Evolutionary conservation across 1,140 invertebrate genomes (phyloP).

Genomic region (Bacillus rossius): DNA sequence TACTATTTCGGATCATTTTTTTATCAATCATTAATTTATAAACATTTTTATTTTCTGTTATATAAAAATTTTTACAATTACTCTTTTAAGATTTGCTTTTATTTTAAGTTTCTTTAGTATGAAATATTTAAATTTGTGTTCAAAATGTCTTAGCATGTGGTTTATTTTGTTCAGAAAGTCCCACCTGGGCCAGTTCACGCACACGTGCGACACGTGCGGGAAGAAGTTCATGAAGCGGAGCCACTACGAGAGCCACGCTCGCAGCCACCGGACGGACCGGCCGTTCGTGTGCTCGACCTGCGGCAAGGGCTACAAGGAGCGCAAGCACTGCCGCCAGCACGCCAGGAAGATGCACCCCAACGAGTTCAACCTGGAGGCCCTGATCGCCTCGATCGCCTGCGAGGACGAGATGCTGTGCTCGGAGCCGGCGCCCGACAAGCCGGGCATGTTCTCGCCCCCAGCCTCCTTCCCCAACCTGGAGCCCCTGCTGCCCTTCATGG

Average conservation of each 20-base stretch:
- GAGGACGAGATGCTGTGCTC: constrained; percentile 8
- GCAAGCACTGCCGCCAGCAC: constrained; percentile 7
- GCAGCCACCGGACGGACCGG: constrained; percentile 6
- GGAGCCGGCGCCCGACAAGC: background rate
- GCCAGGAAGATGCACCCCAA: constrained; percentile 9
- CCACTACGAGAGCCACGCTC: constrained; percentile 12
- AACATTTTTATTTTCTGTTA: no score
- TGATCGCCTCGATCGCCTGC: constrained; percentile 13
- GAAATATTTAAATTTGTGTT: no score
- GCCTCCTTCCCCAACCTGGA: constrained; percentile 2
- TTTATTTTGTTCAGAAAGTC: no score
- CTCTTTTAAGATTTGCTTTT: no score
- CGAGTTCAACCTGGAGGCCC: constrained; percentile 7
- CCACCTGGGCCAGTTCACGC: no score
- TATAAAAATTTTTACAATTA: no score
- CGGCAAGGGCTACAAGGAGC: constrained; percentile 13
- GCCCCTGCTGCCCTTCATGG: constrained; percentile 1
- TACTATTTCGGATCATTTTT: no score
- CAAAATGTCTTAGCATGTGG: no score
- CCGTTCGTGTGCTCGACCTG: constrained; percentile 14
- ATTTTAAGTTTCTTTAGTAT: no score
- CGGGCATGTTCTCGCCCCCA: background rate
- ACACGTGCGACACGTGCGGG: constrained; percentile 9
- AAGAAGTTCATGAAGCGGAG: constrained; percentile 13
- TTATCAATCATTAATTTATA: no score